Evolutionary conservation across 2,888 invertebrate genomes (phyloP), one percentile per base, ranked within the genome.

Genomic region (Venusia cambrica): DNA sequence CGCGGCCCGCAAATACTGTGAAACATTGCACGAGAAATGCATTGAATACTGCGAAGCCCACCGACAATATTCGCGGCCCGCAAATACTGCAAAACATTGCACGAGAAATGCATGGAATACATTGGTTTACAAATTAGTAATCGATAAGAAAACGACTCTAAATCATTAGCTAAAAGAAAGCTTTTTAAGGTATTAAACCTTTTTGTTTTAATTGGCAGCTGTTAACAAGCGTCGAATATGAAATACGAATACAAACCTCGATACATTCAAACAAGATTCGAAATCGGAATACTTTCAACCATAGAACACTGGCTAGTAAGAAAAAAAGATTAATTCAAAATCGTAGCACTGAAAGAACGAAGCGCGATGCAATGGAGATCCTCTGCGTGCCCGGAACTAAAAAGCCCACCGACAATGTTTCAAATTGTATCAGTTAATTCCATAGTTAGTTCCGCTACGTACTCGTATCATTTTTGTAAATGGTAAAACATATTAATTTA

Each of bases 381-480:
- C 88, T 96, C 36, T 91, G 95, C 45, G 92, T 95, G 24, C 97
- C 97, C 0, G 97, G 97, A 25, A 97, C 97, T 0, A 94, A 95
- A n/a, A n/a, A n/a, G n/a, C n/a, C n/a, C n/a, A n/a, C n/a, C n/a
- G n/a, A n/a, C n/a, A n/a, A n/a, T n/a, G n/a, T n/a, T n/a, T n/a
- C n/a, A n/a, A n/a, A n/a, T n/a, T n/a, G n/a, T n/a, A n/a, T n/a
- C n/a, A n/a, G n/a, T n/a, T n/a, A n/a, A n/a, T n/a, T n/a, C n/a
- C n/a, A n/a, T n/a, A n/a, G n/a, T n/a, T n/a, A n/a, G n/a, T n/a
- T n/a, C n/a, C n/a, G n/a, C n/a, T n/a, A n/a, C n/a, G n/a, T n/a
- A n/a, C n/a, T n/a, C n/a, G n/a, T n/a, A n/a, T n/a, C n/a, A n/a
- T n/a, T n/a, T n/a, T n/a, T n/a, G n/a, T n/a, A n/a, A n/a, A n/a